Conservation (phyloP, 1,140 invertebrate species). For the Pomacea maculata region DNA sequence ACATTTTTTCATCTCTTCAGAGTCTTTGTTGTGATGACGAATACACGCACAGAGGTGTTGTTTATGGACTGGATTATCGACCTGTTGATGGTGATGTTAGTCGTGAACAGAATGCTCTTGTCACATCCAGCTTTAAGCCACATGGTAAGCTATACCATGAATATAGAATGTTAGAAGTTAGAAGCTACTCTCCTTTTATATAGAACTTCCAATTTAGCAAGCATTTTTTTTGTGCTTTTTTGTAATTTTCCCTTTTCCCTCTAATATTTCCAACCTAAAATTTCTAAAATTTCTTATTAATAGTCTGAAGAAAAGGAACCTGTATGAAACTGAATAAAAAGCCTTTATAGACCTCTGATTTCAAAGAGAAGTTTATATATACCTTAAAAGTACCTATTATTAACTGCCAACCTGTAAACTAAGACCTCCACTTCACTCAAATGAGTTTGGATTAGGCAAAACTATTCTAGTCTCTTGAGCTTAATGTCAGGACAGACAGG, state of each 20-base stretch:
- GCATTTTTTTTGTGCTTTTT: neutral
- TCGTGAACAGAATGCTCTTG: conserved; percentile 78
- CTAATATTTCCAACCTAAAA: conserved; percentile 11
- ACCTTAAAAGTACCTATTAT: too few species aligned
- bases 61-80: conserved; percentile 85
- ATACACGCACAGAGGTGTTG: conserved; percentile 83
- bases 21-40: conserved; percentile 81
- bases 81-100: conserved; percentile 87
- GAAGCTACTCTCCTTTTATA: neutral
- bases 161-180: neutral
- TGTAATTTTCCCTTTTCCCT: conserved; percentile 13
- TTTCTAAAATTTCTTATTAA: neutral
- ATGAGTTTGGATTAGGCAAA: too few species aligned
- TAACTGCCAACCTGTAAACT: too few species aligned
- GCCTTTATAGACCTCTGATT: too few species aligned
- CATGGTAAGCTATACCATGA: conserved; percentile 71
- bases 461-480: too few species aligned
- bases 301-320: too few species aligned
- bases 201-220: neutral
- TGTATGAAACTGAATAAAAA: too few species aligned
- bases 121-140: conserved; percentile 79
- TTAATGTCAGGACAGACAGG: too few species aligned
- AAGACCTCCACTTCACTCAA: too few species aligned
- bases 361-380: too few species aligned
- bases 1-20: conserved; percentile 59